Evolutionary conservation across 2,113 vertebrate species (phyloP).

Genomic region (Noctilio leporinus): DNA sequence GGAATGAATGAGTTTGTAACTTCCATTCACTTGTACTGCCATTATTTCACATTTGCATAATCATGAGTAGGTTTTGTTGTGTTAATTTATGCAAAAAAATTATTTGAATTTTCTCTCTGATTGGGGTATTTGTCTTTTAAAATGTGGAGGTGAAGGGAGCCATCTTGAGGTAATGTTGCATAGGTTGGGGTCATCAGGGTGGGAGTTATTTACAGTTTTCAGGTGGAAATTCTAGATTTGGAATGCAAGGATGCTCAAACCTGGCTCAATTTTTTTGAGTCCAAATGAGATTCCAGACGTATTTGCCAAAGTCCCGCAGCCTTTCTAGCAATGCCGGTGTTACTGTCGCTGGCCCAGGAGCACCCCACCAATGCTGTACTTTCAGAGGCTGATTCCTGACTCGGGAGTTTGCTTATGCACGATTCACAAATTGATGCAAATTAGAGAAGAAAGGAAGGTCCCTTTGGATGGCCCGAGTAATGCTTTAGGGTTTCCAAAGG

Average conservation of each 20-base stretch:
- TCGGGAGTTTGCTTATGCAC: conserved; percentile 28
- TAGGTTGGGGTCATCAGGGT: neutral
- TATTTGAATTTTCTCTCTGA: neutral
- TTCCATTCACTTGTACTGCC: neutral
- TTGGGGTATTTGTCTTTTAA: neutral
- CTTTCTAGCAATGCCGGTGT: neutral
- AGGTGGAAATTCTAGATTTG: neutral
- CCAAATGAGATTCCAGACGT: neutral
- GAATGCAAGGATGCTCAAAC: neutral
- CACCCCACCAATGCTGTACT: neutral
- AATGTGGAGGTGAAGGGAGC: neutral
- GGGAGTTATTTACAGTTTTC: neutral
- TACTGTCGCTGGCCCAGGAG: neutral
- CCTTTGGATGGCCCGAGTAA: neutral
- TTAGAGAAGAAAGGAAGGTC: neutral
- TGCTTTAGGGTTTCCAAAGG: neutral
- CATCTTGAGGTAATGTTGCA: neutral
- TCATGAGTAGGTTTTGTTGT: neutral
- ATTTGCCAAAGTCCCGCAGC: neutral
- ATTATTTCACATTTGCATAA: neutral
- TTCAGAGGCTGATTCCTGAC: neutral
- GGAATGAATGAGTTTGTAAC: neutral
- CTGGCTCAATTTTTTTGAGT: neutral
- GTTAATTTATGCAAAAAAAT: conserved; percentile 14
- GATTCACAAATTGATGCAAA: neutral